A percentile compares a stretch with the other conserved stretches of the same genome.
Evolutionary conservation across 53 echinoderm and acorn worm species (phyloP).

Genomic region (Henricia sp.): DNA sequence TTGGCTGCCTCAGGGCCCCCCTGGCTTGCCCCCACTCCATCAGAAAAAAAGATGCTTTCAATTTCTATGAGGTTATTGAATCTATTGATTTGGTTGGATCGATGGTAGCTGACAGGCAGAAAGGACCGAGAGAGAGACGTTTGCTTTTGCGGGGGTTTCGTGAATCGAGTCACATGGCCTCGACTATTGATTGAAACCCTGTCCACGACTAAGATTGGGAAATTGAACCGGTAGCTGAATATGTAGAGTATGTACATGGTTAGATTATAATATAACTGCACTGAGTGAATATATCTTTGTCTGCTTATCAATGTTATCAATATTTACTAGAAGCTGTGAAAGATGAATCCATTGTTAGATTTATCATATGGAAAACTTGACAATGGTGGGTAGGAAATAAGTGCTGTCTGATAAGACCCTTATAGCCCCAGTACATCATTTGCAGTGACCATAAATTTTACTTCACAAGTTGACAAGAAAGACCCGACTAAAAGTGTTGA

Average conservation of each 20-base stretch:
- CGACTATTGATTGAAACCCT: conserved; percentile 53
- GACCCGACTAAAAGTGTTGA: no score
- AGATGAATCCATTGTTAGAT: no score
- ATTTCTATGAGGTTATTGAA: conserved; percentile 79
- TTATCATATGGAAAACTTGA: no score
- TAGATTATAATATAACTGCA: not conserved
- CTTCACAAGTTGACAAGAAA: no score
- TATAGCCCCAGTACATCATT: no score
- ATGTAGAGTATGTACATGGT: conserved; percentile 25
- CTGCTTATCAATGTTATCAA: not conserved
- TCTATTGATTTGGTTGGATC: conserved; percentile 82
- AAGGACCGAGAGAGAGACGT: conserved; percentile 37
- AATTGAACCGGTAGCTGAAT: conserved; percentile 51
- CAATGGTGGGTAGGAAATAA: no score
- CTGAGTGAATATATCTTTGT: not conserved
- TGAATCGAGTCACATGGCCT: not conserved
- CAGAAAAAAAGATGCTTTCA: conserved; percentile 49
- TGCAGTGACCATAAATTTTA: no score
- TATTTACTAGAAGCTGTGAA: not conserved
- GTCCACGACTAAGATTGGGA: conserved; percentile 45
- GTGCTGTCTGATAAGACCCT: no score
- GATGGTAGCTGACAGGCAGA: conserved; percentile 72
- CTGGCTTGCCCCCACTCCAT: conserved; percentile 21
- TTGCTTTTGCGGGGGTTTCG: conserved; percentile 23
- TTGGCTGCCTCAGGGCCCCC: conserved; percentile 47